These are phyloP conservation scores for Melikaiella ostensackeni DNA, from an alignment of 2,888 invertebrate genomes.

Conservation along the genomic window DNA sequence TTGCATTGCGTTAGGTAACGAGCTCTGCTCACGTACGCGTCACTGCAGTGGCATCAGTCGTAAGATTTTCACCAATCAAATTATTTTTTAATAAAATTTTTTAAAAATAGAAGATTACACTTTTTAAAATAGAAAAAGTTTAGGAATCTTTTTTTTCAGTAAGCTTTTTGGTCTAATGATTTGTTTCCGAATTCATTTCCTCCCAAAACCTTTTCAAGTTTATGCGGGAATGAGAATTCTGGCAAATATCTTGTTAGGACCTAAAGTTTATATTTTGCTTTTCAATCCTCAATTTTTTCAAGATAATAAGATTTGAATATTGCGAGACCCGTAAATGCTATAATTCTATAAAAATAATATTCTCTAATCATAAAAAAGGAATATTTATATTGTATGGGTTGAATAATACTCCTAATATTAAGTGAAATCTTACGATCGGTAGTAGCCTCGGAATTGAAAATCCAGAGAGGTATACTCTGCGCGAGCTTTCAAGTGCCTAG, in stretches of 20 bases:
- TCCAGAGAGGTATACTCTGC: constrained; percentile 49
- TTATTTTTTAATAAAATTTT: constrained; percentile 8
- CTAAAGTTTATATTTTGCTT: neutral
- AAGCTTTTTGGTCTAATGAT: neutral
- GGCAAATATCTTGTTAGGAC: neutral
- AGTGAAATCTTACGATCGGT: neutral
- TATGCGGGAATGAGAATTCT: neutral
- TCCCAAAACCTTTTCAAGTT: constrained; percentile 4
- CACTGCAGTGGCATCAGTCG: constrained; percentile 31
- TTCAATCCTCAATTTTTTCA: constrained; percentile 9
- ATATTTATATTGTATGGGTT: neutral
- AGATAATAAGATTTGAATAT: neutral
- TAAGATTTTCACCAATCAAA: constrained; percentile 13
- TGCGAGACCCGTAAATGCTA: neutral
- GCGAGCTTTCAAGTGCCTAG: constrained; percentile 66
- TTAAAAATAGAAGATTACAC: neutral
- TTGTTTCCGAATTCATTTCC: neutral
- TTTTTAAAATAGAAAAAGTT: constrained; percentile 1
- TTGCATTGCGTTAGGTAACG: constrained; percentile 62
- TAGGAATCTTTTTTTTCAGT: neutral
- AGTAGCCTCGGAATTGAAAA: constrained; percentile 23
- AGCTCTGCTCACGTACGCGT: constrained; percentile 61
- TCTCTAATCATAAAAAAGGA: neutral
- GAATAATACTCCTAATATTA: neutral
- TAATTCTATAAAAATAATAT: neutral